phyloP scores from a whole-genome alignment of 2,113 vertebrate genomes.

The Microcebus murinus region DNA sequence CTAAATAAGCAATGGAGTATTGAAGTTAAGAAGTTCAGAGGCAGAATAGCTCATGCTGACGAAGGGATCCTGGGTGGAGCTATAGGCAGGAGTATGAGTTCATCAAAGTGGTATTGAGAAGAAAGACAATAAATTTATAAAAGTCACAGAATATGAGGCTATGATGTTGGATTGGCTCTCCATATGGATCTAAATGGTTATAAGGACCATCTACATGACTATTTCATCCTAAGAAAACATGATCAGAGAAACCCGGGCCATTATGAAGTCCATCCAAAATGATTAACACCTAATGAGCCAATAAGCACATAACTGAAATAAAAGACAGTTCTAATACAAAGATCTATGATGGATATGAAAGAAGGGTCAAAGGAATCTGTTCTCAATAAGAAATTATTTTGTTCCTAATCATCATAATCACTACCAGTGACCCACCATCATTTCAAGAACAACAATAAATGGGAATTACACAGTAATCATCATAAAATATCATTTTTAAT shows the following conservation, averaged over 20 bases:
- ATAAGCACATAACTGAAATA: neutral
- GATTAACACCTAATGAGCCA: neutral
- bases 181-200: neutral
- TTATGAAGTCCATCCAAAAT: neutral
- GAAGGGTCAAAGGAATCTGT: neutral
- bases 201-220: neutral
- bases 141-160: conserved; percentile 29
- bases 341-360: neutral
- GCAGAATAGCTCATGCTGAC: neutral
- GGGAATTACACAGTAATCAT: neutral
- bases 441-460: neutral
- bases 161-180: neutral
- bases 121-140: conserved; percentile 25
- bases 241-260: neutral
- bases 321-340: conserved; percentile 17
- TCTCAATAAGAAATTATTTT: conserved; percentile 32
- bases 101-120: neutral
- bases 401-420: neutral
- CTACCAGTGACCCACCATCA: neutral
- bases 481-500: conserved; percentile 16
- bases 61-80: neutral
- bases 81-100: neutral
- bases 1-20: neutral
- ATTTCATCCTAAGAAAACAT: conserved; percentile 24
- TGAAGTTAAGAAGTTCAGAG: conserved; percentile 19